phyloP scores from a whole-genome alignment of 2,888 invertebrate genomes.

The Machimus rusticus region DNA sequence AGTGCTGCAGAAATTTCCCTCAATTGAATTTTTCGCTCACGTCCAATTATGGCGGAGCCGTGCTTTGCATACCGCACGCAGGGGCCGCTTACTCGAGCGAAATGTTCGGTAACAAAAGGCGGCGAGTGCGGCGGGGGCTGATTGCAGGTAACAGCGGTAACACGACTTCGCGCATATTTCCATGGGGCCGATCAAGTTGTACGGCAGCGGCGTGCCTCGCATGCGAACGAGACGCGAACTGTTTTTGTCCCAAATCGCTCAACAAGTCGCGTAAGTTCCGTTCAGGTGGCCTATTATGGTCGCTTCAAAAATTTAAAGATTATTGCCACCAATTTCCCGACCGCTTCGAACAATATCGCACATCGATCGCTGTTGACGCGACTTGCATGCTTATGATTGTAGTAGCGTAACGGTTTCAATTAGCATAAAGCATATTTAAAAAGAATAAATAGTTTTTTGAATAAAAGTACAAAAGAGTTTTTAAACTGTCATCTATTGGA shows the following conservation, averaged over 20 bases:
- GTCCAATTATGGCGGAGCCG: constrained; percentile 13
- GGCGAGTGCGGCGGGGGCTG: background rate
- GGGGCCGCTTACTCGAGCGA: background rate
- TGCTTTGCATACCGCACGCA: constrained; percentile 23
- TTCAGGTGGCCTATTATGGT: background rate
- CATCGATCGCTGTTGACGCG: background rate
- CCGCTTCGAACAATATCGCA: background rate
- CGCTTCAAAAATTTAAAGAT: background rate
- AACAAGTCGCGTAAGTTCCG: background rate
- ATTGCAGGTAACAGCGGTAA: background rate
- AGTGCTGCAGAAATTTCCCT: constrained; percentile 7
- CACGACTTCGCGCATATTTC: background rate
- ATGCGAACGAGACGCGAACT: background rate
- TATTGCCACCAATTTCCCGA: constrained; percentile 12
- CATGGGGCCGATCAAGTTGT: background rate
- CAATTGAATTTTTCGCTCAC: constrained; percentile 28
- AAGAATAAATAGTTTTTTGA: too few relatives aligned
- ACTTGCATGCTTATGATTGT: background rate
- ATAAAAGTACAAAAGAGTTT: too few relatives aligned
- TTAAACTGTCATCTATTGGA: too few relatives aligned
- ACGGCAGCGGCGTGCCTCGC: background rate
- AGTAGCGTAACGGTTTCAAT: background rate
- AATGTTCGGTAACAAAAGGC: background rate
- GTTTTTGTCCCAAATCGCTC: constrained; percentile 19
- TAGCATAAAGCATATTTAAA: too few relatives aligned